Conservation (phyloP, 2,797 vertebrate species). For the Acrossocheilus fasciatus region DNA sequence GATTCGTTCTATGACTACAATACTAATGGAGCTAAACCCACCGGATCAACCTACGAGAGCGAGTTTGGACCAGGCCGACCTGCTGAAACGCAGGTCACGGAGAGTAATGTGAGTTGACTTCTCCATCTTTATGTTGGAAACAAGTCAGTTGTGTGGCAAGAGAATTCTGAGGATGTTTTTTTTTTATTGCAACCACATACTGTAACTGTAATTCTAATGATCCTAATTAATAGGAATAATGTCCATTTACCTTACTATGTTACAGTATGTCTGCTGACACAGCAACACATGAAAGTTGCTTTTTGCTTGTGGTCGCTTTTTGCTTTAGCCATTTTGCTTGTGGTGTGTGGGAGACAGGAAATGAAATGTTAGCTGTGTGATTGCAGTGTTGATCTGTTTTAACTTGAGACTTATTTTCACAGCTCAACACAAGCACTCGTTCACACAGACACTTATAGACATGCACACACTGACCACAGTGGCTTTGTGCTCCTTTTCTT, state of each 20-base stretch:
- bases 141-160: background rate
- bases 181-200: background rate
- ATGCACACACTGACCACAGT: constrained; percentile 60
- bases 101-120: constrained; percentile 88
- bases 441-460: constrained; percentile 46
- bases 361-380: constrained; percentile 9
- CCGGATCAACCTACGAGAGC: constrained; percentile 79
- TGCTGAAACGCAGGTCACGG: constrained; percentile 90
- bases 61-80: constrained; percentile 93
- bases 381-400: constrained; percentile 35
- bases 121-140: background rate
- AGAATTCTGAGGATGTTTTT: background rate
- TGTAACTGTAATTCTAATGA: background rate
- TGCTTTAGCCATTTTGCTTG: background rate
- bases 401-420: constrained; percentile 25
- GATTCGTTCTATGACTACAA: constrained; percentile 87
- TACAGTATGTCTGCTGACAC: background rate
- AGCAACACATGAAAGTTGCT: background rate
- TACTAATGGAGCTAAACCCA: constrained; percentile 80
- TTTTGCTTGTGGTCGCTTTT: background rate
- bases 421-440: constrained; percentile 36
- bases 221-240: background rate
- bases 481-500: constrained; percentile 41
- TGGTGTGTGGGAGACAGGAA: constrained; percentile 23
- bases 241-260: background rate